Conservation (phyloP, 2,113 vertebrate genomes). For the Columba janthina region DNA sequence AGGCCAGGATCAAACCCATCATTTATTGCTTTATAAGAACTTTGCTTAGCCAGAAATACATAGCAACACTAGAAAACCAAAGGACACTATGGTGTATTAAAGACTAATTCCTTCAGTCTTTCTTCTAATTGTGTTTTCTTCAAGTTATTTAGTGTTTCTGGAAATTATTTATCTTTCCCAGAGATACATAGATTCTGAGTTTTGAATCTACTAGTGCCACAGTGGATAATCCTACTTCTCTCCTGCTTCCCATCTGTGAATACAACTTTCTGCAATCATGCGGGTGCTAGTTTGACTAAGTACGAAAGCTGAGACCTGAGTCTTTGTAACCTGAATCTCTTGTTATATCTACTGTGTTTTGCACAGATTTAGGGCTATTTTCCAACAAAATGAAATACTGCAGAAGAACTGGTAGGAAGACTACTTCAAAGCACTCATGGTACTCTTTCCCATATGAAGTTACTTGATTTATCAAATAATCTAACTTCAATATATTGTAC, state of each 20-base stretch:
- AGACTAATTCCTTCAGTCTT: not conserved
- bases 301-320: not conserved
- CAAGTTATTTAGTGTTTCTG: not conserved
- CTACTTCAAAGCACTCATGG: not conserved
- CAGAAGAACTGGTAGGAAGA: not conserved
- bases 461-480: not conserved
- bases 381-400: not conserved
- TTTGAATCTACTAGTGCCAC: not conserved
- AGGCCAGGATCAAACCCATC: not conserved
- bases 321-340: not conserved
- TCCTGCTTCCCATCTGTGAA: not conserved
- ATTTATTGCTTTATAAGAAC: not conserved
- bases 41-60: not conserved
- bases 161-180: not conserved
- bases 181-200: not conserved
- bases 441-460: not conserved
- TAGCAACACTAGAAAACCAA: not conserved
- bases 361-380: not conserved
- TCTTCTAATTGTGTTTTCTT: not conserved
- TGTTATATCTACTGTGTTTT: not conserved
- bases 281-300: not conserved
- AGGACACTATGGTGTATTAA: rapidly evolving
- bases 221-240: not conserved
- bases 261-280: not conserved
- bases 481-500: not conserved